Conservation (phyloP, 2,888 invertebrate genomes). For the Dione juno region DNA sequence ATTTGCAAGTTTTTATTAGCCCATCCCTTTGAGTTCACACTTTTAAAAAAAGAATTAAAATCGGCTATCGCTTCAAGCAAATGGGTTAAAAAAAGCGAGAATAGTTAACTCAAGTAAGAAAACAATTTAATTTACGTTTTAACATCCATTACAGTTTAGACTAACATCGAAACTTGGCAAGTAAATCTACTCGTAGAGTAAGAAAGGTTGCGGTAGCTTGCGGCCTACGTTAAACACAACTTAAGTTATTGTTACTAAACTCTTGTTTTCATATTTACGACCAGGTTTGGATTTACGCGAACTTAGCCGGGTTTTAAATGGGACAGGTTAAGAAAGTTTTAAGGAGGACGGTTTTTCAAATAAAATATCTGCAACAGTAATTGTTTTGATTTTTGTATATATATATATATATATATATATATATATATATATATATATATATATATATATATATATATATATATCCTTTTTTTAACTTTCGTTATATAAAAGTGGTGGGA, state of each 20-base stretch:
- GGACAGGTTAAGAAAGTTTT: constrained; percentile 11
- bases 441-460: no score
- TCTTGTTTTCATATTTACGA: constrained; percentile 52
- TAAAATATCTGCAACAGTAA: no score
- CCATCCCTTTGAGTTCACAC: no score
- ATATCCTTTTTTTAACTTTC: no score
- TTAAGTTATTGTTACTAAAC: constrained; percentile 58
- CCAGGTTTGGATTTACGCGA: constrained; percentile 44
- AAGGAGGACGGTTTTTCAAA: no score
- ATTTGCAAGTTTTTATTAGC: no score
- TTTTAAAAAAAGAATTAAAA: not conserved
- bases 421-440: no score
- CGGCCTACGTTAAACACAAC: constrained; percentile 57
- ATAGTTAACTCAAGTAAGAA: not conserved
- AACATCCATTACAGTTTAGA: constrained; percentile 35
- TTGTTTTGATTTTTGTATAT: no score
- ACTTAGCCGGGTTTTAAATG: constrained; percentile 38
- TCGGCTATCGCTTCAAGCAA: not conserved
- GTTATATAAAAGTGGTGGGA: no score
- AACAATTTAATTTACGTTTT: constrained; percentile 27
- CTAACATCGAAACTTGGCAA: constrained; percentile 47
- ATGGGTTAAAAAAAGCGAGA: not conserved
- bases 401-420: no score
- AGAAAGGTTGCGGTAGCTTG: constrained; percentile 49
- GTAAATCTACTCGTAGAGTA: constrained; percentile 52